A percentile compares a stretch with the other conserved stretches of the same genome.
Evolutionary conservation across 2,888 invertebrate genomes (phyloP).

Genomic region (Patella pellucida): DNA sequence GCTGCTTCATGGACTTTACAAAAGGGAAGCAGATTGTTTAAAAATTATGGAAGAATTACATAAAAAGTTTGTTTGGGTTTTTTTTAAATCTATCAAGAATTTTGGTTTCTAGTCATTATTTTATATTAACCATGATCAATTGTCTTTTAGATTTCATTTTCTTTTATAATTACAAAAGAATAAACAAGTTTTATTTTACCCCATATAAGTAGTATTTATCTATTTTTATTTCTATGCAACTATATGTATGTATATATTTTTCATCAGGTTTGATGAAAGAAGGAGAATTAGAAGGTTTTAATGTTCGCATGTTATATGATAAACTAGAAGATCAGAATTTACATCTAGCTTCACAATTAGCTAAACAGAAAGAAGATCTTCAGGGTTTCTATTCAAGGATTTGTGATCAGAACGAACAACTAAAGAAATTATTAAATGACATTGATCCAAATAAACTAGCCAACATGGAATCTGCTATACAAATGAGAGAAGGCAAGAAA

Average conservation of each 20-base stretch:
- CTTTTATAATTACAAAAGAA: no score
- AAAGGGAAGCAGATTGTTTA: no score
- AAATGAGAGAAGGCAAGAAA: conserved; percentile 38
- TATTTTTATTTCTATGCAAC: not conserved
- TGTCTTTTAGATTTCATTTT: no score
- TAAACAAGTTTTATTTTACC: no score
- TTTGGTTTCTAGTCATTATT: no score
- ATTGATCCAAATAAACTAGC: conserved; percentile 61
- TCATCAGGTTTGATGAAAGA: conserved; percentile 42
- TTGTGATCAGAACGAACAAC: conserved; percentile 60
- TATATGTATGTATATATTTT: not conserved
- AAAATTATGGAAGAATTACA: no score
- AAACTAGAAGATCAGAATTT: conserved; percentile 70
- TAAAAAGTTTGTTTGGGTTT: no score
- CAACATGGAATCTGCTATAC: conserved; percentile 49
- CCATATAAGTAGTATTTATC: no score
- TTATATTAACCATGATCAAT: no score
- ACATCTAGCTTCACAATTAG: conserved; percentile 67
- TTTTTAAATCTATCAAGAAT: no score
- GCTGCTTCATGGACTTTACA: no score
- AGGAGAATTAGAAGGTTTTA: conserved; percentile 65
- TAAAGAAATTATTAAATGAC: conserved; percentile 58
- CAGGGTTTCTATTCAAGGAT: conserved; percentile 63
- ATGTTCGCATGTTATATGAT: conserved; percentile 66
- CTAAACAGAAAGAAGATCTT: conserved; percentile 65